Percentiles rank a stretch among this genome's conserved stretches.
phyloP scores from a whole-genome alignment of 2,113 vertebrate genomes.

The Pluvialis apricaria region DNA sequence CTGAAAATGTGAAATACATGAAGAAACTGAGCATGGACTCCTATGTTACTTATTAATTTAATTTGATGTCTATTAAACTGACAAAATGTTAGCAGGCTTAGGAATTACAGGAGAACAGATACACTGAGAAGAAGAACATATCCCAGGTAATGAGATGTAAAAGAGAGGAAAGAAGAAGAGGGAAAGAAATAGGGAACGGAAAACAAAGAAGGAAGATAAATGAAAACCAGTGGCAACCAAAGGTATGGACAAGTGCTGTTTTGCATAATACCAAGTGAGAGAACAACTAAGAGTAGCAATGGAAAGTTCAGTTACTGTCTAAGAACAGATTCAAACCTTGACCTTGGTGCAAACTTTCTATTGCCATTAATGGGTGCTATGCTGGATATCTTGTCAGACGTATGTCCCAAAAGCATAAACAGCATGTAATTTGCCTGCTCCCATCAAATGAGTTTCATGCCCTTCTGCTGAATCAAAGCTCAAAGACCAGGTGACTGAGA shows the following conservation, averaged over 20 bases:
- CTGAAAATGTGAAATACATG: neutral
- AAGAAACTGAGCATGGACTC: neutral
- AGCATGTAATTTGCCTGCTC: neutral
- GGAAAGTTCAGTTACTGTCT: neutral
- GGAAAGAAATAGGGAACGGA: neutral
- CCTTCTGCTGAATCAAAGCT: neutral
- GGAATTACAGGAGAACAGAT: neutral
- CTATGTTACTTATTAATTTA: neutral
- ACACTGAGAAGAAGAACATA: neutral
- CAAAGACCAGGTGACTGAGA: neutral
- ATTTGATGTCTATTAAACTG: neutral
- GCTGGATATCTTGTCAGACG: neutral
- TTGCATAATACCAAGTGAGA: rapidly evolving
- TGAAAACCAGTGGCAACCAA: neutral
- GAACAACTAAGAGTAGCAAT: neutral
- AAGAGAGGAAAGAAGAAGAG: neutral
- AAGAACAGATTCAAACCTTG: neutral
- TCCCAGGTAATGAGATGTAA: neutral
- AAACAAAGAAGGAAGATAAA: neutral
- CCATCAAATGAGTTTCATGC: neutral
- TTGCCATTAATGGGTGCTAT: neutral
- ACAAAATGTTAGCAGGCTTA: neutral
- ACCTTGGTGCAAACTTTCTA: neutral
- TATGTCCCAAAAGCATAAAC: neutral
- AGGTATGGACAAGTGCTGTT: neutral